Percentiles rank a stretch among this genome's conserved stretches.
phyloP scores from a whole-genome alignment of 2,113 vertebrate genomes.

The Sander lucioperca region DNA sequence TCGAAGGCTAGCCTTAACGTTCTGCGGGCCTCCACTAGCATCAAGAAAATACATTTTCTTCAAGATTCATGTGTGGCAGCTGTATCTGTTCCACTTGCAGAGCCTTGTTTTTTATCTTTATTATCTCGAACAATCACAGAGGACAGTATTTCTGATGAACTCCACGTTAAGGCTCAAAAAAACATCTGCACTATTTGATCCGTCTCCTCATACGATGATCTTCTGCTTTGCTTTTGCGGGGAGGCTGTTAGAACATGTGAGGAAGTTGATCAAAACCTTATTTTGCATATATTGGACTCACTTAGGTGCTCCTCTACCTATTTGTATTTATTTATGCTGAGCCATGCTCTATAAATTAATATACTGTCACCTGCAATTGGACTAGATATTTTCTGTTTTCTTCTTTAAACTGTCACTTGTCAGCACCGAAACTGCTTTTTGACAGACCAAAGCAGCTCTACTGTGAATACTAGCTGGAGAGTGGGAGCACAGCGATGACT shows the following conservation, averaged over 20 bases:
- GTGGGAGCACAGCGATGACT: constrained; percentile 56
- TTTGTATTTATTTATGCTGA: constrained; percentile 85
- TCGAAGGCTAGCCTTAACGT: constrained; percentile 8
- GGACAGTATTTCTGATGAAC: constrained; percentile 53
- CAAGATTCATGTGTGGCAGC: constrained; percentile 47
- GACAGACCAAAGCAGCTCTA: constrained; percentile 69
- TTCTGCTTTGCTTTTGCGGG: constrained; percentile 60
- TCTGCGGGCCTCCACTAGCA: constrained; percentile 15
- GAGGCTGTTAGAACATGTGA: constrained; percentile 82
- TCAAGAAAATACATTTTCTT: constrained; percentile 50
- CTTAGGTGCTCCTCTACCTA: constrained; percentile 69
- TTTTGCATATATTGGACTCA: constrained; percentile 85
- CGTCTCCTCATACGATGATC: constrained; percentile 36
- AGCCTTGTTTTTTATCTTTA: constrained; percentile 54
- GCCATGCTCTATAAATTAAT: constrained; percentile 85
- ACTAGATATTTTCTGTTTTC: constrained; percentile 83
- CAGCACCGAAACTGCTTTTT: constrained; percentile 63
- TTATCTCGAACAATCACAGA: constrained; percentile 52
- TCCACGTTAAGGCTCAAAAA: constrained; percentile 28
- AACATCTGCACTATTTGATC: constrained; percentile 48
- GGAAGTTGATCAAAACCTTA: constrained; percentile 82
- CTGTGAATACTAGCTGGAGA: constrained; percentile 52
- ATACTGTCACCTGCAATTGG: constrained; percentile 85
- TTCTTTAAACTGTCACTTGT: constrained; percentile 77
- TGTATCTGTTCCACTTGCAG: constrained; percentile 31